Base-by-base conservation (phyloP, 1,140 invertebrate genomes). In the Nasonia longicornis region DNA sequence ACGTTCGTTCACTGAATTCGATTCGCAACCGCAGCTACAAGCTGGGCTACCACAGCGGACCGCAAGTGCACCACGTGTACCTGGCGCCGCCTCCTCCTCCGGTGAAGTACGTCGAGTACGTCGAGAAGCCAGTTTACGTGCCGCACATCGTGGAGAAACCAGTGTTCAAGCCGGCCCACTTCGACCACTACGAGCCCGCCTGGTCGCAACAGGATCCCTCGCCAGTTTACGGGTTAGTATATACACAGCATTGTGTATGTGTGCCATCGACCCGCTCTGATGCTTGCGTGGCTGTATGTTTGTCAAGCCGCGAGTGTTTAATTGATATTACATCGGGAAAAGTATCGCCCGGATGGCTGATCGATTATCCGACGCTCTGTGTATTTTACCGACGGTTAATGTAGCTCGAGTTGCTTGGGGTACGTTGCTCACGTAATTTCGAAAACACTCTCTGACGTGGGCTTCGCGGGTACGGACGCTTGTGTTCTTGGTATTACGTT, bases 51-150 rank as follows among this genome's bases (percentile, higher is more conserved):
- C 85, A 86, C n/a, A 85, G 85, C 63, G 86, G 83, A 35, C 89
- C 89, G 11, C 83, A 87, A 76, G 86, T 89, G 10, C 88, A 89
- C 76, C 89, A 88, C 48, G 88, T 89, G 8, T 89, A 89, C 64
- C 45, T 88, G 10, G 84, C 87, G 20, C 89, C 89, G 0, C 52
- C 52, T 42, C 84, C 85, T 38, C 77, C 87, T 29, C 83, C 88
- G 8, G 86, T 88, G 45, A 88, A 87, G 82, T 90, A 90, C 52
- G 85, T 90, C 3, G 88, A 89, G 80, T 89, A 89, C 76, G 85
- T 89, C 2, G 89, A 90, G 77, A 89, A 89, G 80, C 89, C 89
- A 16, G 84, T 90, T 63, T 90, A 84, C 83, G 85, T 90, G 12
- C 86, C 88, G 79, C 89, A 82, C 75, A 85, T 90, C 70, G 78